phyloP scores from a whole-genome alignment of 2,113 vertebrate species.

The Hystrix brachyura region DNA sequence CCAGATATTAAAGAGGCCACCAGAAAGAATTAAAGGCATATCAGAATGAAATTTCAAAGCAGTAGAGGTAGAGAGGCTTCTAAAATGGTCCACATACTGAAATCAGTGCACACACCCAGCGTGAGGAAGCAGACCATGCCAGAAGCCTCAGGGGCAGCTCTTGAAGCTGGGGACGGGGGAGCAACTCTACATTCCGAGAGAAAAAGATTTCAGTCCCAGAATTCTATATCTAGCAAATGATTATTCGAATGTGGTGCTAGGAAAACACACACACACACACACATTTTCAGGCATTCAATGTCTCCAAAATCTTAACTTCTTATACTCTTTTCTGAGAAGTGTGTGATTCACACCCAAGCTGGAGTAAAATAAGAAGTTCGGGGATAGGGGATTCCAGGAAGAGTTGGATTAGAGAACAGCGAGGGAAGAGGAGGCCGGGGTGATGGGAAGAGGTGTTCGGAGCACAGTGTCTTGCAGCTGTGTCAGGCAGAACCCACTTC shows the following conservation, averaged over 20 bases:
- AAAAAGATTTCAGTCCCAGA: not conserved
- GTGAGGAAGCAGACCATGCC: no score
- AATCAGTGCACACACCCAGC: not conserved
- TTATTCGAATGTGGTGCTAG: not conserved
- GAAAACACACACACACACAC: not conserved
- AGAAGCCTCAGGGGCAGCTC: not conserved
- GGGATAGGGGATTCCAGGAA: not conserved
- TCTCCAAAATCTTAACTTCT: not conserved
- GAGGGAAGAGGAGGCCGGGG: no score
- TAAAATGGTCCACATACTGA: not conserved
- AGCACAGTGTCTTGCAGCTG: not conserved
- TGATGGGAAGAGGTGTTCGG: not conserved
- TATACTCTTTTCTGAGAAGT: not conserved
- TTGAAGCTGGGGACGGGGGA: not conserved
- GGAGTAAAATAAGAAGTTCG: not conserved
- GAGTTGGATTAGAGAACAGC: not conserved
- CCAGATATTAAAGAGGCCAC: not conserved
- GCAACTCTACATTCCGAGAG: not conserved
- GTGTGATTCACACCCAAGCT: not conserved
- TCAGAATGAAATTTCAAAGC: not conserved
- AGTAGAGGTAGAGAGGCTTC: not conserved
- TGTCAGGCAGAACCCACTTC: fast-evolving
- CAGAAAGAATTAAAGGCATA: not conserved
- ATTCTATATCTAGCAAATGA: not conserved
- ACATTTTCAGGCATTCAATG: not conserved